phyloP scores from a whole-genome alignment of 2,797 vertebrate species.

The Tympanoctomys barrerae region DNA sequence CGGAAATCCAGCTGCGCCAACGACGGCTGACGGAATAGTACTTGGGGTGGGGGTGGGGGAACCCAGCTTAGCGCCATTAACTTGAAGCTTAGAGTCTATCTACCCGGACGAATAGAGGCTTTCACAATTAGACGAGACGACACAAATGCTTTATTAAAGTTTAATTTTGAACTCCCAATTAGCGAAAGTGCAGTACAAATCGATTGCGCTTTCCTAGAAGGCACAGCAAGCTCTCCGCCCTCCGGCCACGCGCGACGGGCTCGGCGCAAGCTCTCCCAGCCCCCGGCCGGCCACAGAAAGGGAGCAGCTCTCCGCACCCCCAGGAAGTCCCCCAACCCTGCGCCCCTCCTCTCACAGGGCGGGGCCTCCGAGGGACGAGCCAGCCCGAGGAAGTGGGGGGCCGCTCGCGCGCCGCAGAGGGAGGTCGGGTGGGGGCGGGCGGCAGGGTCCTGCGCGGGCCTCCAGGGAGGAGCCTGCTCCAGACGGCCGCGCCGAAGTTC shows the following conservation, averaged over 20 bases:
- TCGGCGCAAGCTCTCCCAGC: background rate
- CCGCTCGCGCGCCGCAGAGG: accelerated
- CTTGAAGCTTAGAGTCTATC: conserved; percentile 70
- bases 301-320: conserved; percentile 25
- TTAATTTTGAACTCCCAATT: conserved; percentile 84
- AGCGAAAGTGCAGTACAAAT: conserved; percentile 79
- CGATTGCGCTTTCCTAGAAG: conserved; percentile 80
- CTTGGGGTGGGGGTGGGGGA: conserved; percentile 44
- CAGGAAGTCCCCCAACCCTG: conserved; percentile 44
- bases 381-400: background rate
- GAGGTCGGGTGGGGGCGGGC: background rate
- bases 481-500: conserved; percentile 70
- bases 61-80: conserved; percentile 75
- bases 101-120: conserved; percentile 77
- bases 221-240: conserved; percentile 70
- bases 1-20: conserved; percentile 86
- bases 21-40: conserved; percentile 73
- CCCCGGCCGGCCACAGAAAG: background rate
- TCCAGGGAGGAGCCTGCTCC: conserved; percentile 44
- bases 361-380: background rate
- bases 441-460: background rate
- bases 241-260: conserved; percentile 67
- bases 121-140: conserved; percentile 82
- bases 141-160: conserved; percentile 83
- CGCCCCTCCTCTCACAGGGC: conserved; percentile 47